Conservation (phyloP, 2,888 invertebrate species). For the Campoplex nolae region DNA sequence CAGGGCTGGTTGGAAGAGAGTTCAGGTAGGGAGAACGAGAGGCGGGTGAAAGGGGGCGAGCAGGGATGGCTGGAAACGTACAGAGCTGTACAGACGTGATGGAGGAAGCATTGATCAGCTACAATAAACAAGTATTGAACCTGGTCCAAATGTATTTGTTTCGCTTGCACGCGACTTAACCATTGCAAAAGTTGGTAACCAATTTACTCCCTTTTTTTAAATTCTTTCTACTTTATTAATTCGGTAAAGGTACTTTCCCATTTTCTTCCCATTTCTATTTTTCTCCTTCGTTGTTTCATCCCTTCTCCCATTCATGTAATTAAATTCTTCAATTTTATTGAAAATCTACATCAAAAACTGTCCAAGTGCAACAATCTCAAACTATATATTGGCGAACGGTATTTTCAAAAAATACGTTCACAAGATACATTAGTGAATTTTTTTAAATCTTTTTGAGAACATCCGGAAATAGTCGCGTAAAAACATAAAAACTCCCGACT, state of each 20-base stretch:
- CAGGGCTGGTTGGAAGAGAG: slow-evolving; percentile 27
- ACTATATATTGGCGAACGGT: too few species aligned
- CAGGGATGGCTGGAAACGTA: slow-evolving; percentile 26
- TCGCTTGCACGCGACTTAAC: slow-evolving; percentile 57
- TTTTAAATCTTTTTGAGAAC: too few species aligned
- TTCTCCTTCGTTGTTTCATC: too few species aligned
- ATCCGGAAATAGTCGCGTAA: too few species aligned
- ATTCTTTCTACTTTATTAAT: slow-evolving; percentile 20
- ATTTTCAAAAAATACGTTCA: too few species aligned
- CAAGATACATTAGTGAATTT: too few species aligned
- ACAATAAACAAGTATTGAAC: slow-evolving; percentile 68
- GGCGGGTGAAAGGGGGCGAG: not conserved
- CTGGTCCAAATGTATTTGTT: slow-evolving; percentile 48
- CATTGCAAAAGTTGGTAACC: slow-evolving; percentile 52
- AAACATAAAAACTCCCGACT: too few species aligned
- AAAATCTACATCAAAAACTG: too few species aligned
- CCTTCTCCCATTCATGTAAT: too few species aligned
- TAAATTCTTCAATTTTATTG: too few species aligned
- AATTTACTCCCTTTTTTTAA: slow-evolving; percentile 31
- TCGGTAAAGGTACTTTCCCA: not conserved
- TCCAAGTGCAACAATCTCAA: too few species aligned
- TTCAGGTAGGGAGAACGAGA: not conserved
- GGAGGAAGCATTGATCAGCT: slow-evolving; percentile 79
- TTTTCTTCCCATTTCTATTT: too few species aligned
- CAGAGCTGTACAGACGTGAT: slow-evolving; percentile 69